A percentile compares a stretch with the other conserved stretches of the same genome.
Conservation (phyloP, 2,113 vertebrate species). For the Petrocephalus zakoni region DNA sequence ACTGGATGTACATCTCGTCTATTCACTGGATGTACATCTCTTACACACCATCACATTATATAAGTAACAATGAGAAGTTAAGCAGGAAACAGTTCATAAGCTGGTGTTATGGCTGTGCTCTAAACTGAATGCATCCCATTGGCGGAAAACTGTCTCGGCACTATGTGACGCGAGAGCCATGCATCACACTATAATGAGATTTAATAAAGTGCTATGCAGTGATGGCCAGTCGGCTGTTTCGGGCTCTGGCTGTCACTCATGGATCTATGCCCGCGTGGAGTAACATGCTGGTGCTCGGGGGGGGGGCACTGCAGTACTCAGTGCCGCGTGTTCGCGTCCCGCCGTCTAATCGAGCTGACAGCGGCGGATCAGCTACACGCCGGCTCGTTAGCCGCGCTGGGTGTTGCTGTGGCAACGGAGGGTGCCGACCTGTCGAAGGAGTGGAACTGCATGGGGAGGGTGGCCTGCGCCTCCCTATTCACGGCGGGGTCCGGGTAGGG, state of each 20-base stretch:
- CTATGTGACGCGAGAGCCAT: neutral
- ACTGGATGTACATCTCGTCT: neutral
- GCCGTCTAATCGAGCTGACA: neutral
- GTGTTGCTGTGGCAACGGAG: neutral
- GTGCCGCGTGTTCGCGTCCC: neutral
- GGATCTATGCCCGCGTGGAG: neutral
- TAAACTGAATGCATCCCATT: neutral
- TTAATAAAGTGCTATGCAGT: neutral
- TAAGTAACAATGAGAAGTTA: neutral
- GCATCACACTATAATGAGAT: neutral
- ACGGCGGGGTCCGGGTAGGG: slow-evolving; percentile 88
- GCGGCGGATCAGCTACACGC: neutral
- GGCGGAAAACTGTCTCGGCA: neutral
- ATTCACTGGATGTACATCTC: neutral
- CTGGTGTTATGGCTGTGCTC: neutral
- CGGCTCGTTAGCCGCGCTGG: neutral
- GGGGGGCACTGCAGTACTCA: neutral
- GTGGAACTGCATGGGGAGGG: slow-evolving; percentile 99
- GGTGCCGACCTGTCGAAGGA: slow-evolving; percentile 88
- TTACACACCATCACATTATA: neutral
- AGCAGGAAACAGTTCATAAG: neutral
- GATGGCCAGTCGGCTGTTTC: neutral
- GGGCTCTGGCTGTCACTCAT: neutral
- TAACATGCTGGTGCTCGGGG: neutral
- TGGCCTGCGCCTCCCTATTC: slow-evolving; percentile 83